Conservation (phyloP, 2,888 invertebrate genomes). For the Lagria hirta region DNA sequence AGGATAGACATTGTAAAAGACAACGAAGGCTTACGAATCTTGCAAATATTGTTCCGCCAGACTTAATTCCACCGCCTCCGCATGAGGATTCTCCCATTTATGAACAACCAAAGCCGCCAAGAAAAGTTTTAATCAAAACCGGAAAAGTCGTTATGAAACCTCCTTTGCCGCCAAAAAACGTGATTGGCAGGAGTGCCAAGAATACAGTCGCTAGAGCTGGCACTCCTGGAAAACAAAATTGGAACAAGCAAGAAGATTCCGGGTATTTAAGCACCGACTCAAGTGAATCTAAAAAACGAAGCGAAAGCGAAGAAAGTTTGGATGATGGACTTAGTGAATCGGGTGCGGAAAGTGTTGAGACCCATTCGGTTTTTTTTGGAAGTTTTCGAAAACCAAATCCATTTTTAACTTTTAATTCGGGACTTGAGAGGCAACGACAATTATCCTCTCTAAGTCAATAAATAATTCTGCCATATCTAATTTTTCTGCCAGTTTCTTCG, state of each 20-base stretch:
- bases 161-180: constrained; percentile 65
- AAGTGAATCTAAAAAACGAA: constrained; percentile 57
- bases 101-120: constrained; percentile 63
- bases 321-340: constrained; percentile 83
- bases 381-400: constrained; percentile 57
- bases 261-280: constrained; percentile 87
- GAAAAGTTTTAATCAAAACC: constrained; percentile 51
- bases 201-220: constrained; percentile 19
- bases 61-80: constrained; percentile 67
- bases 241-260: constrained; percentile 64
- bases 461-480: constrained; percentile 3
- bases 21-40: constrained; percentile 58
- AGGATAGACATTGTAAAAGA: constrained; percentile 71
- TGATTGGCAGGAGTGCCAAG: constrained; percentile 65
- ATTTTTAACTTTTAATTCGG: constrained; percentile 40
- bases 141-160: constrained; percentile 44
- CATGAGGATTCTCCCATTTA: constrained; percentile 59
- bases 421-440: constrained; percentile 33
- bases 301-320: constrained; percentile 78
- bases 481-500: constrained; percentile 4
- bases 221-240: constrained; percentile 32
- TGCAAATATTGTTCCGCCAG: constrained; percentile 63
- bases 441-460: constrained; percentile 2
- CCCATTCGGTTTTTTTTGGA: constrained; percentile 83
- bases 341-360: constrained; percentile 83